Conservation (phyloP, 92 coral and sea anemone genomes). For the Zoanthus sansibaricus region DNA sequence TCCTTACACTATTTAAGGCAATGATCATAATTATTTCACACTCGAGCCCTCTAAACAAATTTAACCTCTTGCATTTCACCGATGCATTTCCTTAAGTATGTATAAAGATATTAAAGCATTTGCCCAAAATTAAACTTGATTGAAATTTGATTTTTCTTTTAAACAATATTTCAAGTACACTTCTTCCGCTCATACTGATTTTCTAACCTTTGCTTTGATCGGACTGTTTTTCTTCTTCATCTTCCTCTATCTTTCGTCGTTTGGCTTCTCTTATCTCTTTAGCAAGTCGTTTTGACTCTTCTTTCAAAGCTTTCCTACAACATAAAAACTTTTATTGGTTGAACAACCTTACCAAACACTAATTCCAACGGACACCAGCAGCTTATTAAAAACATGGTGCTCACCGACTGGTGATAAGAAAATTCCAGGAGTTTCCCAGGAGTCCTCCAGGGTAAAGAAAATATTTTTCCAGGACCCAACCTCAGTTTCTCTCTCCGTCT, state of each 20-base stretch:
- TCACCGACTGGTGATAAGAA: too few relatives aligned
- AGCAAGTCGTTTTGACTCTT: conserved; percentile 77
- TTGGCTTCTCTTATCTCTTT: conserved; percentile 79
- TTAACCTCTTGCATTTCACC: too few relatives aligned
- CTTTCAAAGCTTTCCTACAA: conserved; percentile 37
- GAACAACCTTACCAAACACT: not conserved
- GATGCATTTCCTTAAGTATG: too few relatives aligned
- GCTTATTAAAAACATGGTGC: too few relatives aligned
- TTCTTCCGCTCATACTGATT: not conserved
- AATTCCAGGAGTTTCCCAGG: too few relatives aligned
- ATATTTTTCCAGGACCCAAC: too few relatives aligned
- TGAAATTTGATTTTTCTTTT: not conserved
- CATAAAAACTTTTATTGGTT: not conserved
- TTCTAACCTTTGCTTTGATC: not conserved
- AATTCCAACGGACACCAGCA: not conserved
- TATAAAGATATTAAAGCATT: too few relatives aligned
- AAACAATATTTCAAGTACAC: not conserved
- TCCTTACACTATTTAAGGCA: too few relatives aligned
- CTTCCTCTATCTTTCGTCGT: conserved; percentile 37
- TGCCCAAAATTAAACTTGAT: too few relatives aligned
- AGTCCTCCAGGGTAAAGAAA: too few relatives aligned
- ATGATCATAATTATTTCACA: not conserved
- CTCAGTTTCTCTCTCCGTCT: too few relatives aligned
- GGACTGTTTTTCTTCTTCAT: conserved; percentile 14
- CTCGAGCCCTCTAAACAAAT: not conserved